Conservation (phyloP, 2,113 vertebrate species). For the Cricetomys ansorgei region DNA sequence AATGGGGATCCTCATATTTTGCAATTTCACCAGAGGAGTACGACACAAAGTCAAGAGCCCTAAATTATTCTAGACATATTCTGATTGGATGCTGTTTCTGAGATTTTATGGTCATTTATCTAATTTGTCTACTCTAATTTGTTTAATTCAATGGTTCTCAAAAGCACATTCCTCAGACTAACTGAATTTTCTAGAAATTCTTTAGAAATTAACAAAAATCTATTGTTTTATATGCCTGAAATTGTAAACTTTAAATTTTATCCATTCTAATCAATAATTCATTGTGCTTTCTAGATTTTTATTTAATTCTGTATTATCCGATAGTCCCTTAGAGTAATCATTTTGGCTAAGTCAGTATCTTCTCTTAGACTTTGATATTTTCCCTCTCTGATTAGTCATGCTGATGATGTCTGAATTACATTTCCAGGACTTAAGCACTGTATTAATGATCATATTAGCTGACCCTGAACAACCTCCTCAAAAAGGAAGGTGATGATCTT, state of each 20-base stretch:
- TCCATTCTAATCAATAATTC: neutral
- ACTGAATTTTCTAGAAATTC: neutral
- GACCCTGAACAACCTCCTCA: neutral
- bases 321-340: neutral
- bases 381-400: neutral
- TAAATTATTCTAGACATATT: neutral
- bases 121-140: too few relatives aligned
- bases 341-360: neutral
- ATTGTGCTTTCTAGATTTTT: conserved; percentile 26
- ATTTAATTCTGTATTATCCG: neutral
- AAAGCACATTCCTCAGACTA: neutral
- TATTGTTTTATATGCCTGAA: neutral
- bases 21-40: neutral
- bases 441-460: neutral
- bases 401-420: neutral
- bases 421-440: neutral
- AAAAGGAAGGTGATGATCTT: neutral
- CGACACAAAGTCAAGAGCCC: neutral
- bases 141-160: neutral
- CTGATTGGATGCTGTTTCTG: neutral
- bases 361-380: conserved; percentile 20
- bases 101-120: neutral
- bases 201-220: neutral
- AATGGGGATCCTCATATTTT: neutral
- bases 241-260: neutral